A percentile compares a stretch with the other conserved stretches of the same genome.
Conservation (phyloP, 2,113 vertebrate species). For the Amphilophus citrinellus region DNA sequence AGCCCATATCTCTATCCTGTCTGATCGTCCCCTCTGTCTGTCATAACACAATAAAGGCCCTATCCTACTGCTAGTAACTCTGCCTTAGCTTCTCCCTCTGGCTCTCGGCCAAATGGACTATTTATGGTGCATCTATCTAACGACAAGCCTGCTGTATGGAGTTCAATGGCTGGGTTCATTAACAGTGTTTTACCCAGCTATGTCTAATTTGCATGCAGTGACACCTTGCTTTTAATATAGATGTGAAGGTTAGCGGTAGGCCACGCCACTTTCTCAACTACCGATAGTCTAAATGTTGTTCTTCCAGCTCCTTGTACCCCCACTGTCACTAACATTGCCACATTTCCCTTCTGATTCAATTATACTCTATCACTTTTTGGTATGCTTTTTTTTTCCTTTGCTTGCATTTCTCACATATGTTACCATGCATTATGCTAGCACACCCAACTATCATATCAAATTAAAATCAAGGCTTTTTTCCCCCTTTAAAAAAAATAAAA, state of each 20-base stretch:
- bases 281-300: conserved; percentile 58
- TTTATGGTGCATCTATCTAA: conserved; percentile 73
- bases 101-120: conserved; percentile 75
- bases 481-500: no score
- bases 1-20: conserved; percentile 80
- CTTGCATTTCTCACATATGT: conserved; percentile 51
- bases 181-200: conserved; percentile 65
- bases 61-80: conserved; percentile 62
- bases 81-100: conserved; percentile 66
- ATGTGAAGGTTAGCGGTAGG: conserved; percentile 76
- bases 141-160: conserved; percentile 53
- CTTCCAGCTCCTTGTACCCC: conserved; percentile 39
- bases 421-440: conserved; percentile 18
- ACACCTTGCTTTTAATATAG: conserved; percentile 74
- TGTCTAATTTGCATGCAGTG: conserved; percentile 78
- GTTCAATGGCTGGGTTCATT: conserved; percentile 76
- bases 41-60: conserved; percentile 80
- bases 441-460: not conserved
- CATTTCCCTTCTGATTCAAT: conserved; percentile 57
- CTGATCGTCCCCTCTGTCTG: conserved; percentile 78
- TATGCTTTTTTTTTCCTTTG: conserved; percentile 44
- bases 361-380: conserved; percentile 33
- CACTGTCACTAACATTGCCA: conserved; percentile 33
- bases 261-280: conserved; percentile 61
- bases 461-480: not conserved